A percentile compares a stretch with the other conserved stretches of the same genome.
phyloP scores from a whole-genome alignment of 1,140 invertebrate genomes.

The Drosophila repletoides region DNA sequence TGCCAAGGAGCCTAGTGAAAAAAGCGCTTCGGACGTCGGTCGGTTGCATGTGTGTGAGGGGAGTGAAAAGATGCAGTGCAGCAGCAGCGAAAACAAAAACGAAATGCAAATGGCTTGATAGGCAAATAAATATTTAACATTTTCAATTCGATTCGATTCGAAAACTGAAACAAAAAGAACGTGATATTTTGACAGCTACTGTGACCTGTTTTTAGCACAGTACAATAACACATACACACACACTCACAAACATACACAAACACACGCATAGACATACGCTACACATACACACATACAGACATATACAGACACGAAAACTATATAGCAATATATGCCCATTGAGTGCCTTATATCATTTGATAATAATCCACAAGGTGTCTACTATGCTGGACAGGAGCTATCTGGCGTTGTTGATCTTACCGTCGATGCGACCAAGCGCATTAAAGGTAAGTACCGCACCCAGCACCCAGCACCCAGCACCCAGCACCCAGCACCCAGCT shows the following conservation, averaged over 20 bases:
- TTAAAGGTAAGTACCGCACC: conserved; percentile 65
- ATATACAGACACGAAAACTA: conserved; percentile 37
- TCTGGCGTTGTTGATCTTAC: conserved; percentile 82
- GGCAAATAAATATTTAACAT: conserved; percentile 59
- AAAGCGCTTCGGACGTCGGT: conserved; percentile 39
- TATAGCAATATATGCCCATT: conserved; percentile 82
- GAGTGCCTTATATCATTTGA: conserved; percentile 84
- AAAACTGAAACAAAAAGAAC: conserved; percentile 39
- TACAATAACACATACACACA: conserved; percentile 23
- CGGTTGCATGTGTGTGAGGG: conserved; percentile 56
- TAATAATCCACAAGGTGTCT: conserved; percentile 83
- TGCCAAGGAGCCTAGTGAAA: conserved; percentile 27
- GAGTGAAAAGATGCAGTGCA: conserved; percentile 63
- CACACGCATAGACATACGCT: conserved; percentile 1
- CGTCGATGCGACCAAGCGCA: conserved; percentile 78
- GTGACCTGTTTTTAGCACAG: conserved; percentile 70
- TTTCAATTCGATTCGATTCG: conserved; percentile 38
- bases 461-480: not conserved
- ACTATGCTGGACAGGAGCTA: conserved; percentile 84
- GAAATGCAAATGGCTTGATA: conserved; percentile 68
- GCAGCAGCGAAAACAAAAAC: conserved; percentile 52
- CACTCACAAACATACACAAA: conserved; percentile 6
- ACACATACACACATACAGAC: conserved; percentile 13
- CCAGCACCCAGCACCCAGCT: not conserved
- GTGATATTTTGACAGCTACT: conserved; percentile 73